Evolutionary conservation across 2,797 vertebrate genomes (phyloP), one percentile per base, ranked within the genome.

Genomic region (Sylvia borin): DNA sequence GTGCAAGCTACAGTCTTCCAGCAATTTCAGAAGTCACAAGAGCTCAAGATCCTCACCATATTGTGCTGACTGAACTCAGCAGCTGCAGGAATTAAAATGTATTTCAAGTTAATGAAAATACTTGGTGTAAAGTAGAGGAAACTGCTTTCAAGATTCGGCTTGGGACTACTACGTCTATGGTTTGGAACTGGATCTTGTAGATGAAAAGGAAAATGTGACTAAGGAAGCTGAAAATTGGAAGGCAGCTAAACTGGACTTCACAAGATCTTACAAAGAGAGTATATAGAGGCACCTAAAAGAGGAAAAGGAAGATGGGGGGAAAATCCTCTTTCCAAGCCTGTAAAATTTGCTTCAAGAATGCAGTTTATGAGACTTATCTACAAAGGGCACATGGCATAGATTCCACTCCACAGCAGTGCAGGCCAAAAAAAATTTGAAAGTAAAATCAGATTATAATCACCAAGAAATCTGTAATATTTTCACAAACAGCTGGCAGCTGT

Each of bases 321-420:
- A 42, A 20, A 2, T 0, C 0, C n/a, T 16, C 18, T 67, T 86
- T 68, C 16, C 31, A 36, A 48, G 34, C 36, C 61, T 71, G n/a
- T 43, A 38, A 79, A 79, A 55, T 79, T 55, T 66, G 13, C 26
- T 67, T 57, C 80, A 86, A 45, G 15, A 32, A 67, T 26, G 45
- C 40, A 66, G 26, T 53, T 82, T 34, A 53, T 15, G 40, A 64
- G 34, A 38, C 8, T 3, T 2, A 3, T 7, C 43, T 47, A 17
- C 0, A 0, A 40, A 77, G 38, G 38, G 32, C 57, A 90, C 0
- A 0, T 34, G 14, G 29, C 61, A 47, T 1, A 47, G 84, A 89
- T 55, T 53, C 32, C 22, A 16, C 16, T 47, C n/a, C 48, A 76
- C 31, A 68, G 47, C 21, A 88, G 76, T 38, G 31, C 14, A 68